Evolutionary conservation across 2,888 invertebrate genomes (phyloP), one percentile per base, ranked within the genome.

Genomic region (Amblyjoppa fuscipennis): DNA sequence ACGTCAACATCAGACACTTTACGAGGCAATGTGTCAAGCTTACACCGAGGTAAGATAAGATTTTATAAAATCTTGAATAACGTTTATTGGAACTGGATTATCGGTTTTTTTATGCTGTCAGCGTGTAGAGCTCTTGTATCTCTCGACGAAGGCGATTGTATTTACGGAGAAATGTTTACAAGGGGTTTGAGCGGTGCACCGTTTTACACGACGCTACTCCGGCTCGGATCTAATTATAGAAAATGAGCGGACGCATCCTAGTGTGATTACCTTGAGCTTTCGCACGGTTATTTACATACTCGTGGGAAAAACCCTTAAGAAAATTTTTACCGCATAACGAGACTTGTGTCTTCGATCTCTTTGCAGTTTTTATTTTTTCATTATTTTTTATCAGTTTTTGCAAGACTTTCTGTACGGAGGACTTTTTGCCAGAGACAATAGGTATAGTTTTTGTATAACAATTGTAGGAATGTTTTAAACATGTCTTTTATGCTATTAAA

Each of bases 21-120:
- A 99, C 92, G 99, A 99, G 94, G 98, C 98, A 87, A 99, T 99
- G 97, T 99, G 98, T 94, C 98, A 99, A 95, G 98, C 97, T 4
- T 98, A 98, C 92, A 98, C 98, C 1, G 98, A 98, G 96, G 98
- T 98, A 95, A 90, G 95, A 28, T n/a, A 11, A 68, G 74, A 76
- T 16, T 79, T 78, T 69, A 56, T 75, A 38, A 13, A 73, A 64
- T 49, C 16, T 69, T 51, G 1, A 11, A 25, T 51, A 68, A 68
- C 49, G n/a, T 20, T 66, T 9, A 31, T 45, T n/a, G 41, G 28
- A 31, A 38, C 61, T 16, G 1, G 16, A 75, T 41, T 41, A 59
- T 41, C 45, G 11, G 64, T 25, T 73, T 34, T 38, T 61, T 61
- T 9, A 61, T 13, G 38, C 9, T 41, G n/a, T 41, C n/a, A 34